Base-by-base conservation (phyloP, 2,113 vertebrate genomes). In the Passer domesticus region DNA sequence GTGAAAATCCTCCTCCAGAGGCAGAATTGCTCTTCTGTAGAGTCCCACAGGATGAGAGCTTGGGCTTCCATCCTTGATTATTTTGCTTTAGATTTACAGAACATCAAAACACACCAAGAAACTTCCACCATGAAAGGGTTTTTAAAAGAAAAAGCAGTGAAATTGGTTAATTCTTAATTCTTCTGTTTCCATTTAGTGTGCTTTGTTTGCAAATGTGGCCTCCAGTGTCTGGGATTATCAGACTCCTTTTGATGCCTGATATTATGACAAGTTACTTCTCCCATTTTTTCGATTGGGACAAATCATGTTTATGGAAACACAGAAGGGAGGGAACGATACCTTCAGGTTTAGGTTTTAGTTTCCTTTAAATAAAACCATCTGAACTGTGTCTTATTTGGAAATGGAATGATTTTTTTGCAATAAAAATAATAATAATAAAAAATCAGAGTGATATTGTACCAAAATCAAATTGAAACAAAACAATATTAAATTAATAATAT, bases 291-390 rank as follows among this genome's bases (percentile, higher is more conserved):
- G 92, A 2, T 31, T 93, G 89, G 94, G 93, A 94, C 87, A 94
- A 94, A 96, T 96, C 89, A 30, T 94, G 68, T 96, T 89, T 96
- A 73, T 90, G 93, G 92, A 92, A 97, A 95, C 87, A 75, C 6
- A 50, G 89, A 75, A 81, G 89, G 93, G 70, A 89, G 78, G 74
- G 85, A 85, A 80, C 5, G 63, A 90, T 94, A 89, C 58, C 74
- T 91, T 92, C 91, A 95, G 89, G 87, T 94, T 94, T 92, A 87
- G 79, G 41, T 80, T 93, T 95, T 90, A 81, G 84, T 94, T 94
- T 83, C 76, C 90, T 87, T 64, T 87, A 95, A 96, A 94, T 90
- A 91, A 95, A 89, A 85, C 73, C 69, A 68, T 74, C 89, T 95
- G 88, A 90, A 47, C 75, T 43, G 46, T 1, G 22, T 50, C 72